Conservation (phyloP, 2,113 vertebrate genomes). For the Apus apus region DNA sequence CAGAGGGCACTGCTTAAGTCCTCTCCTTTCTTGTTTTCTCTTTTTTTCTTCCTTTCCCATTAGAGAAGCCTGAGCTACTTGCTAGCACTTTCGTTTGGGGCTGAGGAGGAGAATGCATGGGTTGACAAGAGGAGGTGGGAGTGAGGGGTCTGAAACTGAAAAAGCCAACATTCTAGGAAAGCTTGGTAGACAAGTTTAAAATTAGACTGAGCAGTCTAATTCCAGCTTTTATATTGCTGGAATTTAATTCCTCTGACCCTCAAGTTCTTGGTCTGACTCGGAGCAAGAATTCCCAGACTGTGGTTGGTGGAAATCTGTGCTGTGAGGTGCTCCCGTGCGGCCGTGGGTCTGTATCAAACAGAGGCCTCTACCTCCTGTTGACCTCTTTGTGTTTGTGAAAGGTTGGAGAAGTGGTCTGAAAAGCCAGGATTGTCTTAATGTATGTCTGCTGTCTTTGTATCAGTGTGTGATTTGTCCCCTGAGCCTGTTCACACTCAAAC, state of each 20-base stretch:
- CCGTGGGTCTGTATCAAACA: not conserved
- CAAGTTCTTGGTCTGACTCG: not conserved
- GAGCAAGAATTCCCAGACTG: not conserved
- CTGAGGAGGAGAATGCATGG: not conserved
- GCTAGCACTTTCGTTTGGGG: not conserved
- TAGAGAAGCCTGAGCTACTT: not conserved
- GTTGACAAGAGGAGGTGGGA: not conserved
- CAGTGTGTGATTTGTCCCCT: not conserved
- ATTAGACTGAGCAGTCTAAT: not conserved
- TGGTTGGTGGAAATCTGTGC: not conserved
- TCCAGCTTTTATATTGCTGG: conserved; percentile 5
- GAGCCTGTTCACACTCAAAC: not conserved
- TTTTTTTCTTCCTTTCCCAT: not conserved
- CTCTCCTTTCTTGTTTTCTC: not conserved
- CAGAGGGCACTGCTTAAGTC: not conserved
- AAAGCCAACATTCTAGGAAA: not conserved
- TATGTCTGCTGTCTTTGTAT: not conserved
- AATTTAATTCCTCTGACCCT: conserved; percentile 42
- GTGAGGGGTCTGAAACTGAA: not conserved
- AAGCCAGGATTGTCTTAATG: not conserved
- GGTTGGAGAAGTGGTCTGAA: not conserved
- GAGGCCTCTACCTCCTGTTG: not conserved
- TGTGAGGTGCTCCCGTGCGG: not conserved
- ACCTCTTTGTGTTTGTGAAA: not conserved
- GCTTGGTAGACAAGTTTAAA: not conserved